Evolutionary conservation across 2,797 vertebrate species (phyloP).

Genomic region (Acestrorhynchus altus): DNA sequence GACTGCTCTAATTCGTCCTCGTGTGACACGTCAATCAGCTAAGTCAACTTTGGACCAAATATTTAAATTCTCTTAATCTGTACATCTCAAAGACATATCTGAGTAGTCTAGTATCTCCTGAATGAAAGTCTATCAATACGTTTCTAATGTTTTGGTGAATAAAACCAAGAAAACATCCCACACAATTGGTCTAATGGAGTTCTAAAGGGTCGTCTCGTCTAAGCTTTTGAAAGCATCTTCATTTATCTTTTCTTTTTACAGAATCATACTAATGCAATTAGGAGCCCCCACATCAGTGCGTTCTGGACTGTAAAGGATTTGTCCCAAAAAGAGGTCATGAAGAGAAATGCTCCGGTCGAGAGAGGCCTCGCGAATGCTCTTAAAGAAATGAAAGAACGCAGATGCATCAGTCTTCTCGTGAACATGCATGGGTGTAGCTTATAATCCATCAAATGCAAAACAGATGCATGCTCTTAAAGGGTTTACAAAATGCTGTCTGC

Average conservation of each 20-base stretch:
- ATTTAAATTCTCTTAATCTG: no score
- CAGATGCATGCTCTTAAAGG: slow-evolving; percentile 43
- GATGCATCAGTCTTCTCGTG: slow-evolving; percentile 50
- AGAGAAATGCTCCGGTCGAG: slow-evolving; percentile 29
- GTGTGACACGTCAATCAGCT: no score
- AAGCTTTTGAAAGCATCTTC: slow-evolving; percentile 2
- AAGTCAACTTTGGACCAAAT: no score
- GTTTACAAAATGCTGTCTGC: slow-evolving; percentile 65
- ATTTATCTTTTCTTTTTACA: not conserved
- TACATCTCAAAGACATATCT: no score
- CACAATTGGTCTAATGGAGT: no score
- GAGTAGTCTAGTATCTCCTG: no score
- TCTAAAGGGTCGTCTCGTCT: no score
- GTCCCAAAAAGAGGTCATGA: not conserved
- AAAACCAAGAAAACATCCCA: no score
- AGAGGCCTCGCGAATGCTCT: not conserved
- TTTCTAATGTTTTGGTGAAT: no score
- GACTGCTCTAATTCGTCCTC: no score
- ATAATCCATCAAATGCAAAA: slow-evolving; percentile 52
- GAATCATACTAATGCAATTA: slow-evolving; percentile 36
- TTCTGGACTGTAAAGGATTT: not conserved
- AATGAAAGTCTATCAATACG: no score
- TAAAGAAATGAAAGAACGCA: slow-evolving; percentile 39
- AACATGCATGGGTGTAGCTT: slow-evolving; percentile 52
- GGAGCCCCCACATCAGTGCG: slow-evolving; percentile 34